phyloP scores from a whole-genome alignment of 2,113 vertebrate species.

The Callaeas wilsoni region DNA sequence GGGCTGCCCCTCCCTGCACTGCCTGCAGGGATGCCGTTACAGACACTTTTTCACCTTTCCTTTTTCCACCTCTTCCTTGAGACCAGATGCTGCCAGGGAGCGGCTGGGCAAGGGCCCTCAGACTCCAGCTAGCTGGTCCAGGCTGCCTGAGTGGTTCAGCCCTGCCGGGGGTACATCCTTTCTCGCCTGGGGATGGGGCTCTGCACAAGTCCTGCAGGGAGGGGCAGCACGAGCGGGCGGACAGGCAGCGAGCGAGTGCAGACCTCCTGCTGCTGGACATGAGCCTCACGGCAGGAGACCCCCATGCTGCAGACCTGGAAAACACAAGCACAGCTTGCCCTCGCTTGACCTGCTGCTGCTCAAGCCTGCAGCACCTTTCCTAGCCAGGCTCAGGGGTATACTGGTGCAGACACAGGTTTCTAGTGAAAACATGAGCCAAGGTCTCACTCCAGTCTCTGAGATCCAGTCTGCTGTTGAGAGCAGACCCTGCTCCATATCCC shows the following conservation, averaged over 20 bases:
- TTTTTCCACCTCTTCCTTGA: conserved; percentile 22
- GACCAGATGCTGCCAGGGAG: conserved; percentile 6
- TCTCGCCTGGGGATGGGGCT: conserved; percentile 24
- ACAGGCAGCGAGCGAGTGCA: conserved; percentile 27
- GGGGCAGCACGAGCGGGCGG: neutral
- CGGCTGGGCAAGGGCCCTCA: neutral
- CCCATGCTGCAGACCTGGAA: conserved; percentile 66
- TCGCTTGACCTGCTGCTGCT: neutral
- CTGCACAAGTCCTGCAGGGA: conserved; percentile 46
- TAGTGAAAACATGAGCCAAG: neutral
- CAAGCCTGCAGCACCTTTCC: neutral
- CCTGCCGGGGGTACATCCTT: neutral
- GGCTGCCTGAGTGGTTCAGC: neutral
- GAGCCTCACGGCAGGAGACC: conserved; percentile 1
- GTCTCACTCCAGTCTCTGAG: neutral
- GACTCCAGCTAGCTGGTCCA: neutral
- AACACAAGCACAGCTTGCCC: neutral
- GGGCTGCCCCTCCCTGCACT: conserved; percentile 12
- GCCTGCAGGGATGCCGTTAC: neutral
- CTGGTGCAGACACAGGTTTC: neutral
- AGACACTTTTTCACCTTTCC: neutral
- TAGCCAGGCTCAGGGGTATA: neutral
- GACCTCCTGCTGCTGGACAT: conserved; percentile 30
- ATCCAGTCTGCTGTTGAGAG: neutral
- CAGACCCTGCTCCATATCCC: neutral